Evolutionary conservation across 2,113 vertebrate genomes (phyloP).

Genomic region (Brevimyrus niger): DNA sequence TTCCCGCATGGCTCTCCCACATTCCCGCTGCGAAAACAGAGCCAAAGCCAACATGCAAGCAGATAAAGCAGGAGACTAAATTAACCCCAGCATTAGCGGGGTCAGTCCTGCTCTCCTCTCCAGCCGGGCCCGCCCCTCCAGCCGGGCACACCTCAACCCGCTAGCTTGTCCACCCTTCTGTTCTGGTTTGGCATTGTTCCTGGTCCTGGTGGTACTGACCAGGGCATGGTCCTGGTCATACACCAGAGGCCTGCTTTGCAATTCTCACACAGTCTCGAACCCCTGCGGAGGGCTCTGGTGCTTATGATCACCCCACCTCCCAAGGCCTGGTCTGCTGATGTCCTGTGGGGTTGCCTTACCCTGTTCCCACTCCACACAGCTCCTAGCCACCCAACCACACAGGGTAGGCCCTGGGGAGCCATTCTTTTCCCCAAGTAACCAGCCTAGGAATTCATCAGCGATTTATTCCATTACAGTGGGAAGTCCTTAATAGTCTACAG

Average conservation of each 20-base stretch:
- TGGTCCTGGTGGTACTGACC: background rate
- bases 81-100: constrained; percentile 40
- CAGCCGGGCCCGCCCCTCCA: constrained; percentile 28
- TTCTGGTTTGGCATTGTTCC: background rate
- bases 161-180: background rate
- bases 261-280: background rate
- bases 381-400: constrained; percentile 30
- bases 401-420: constrained; percentile 24
- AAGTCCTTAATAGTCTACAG: background rate
- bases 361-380: constrained; percentile 39
- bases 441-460: constrained; percentile 49
- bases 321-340: constrained; percentile 40
- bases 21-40: constrained; percentile 33
- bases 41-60: constrained; percentile 60
- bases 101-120: constrained; percentile 39
- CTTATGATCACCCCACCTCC: constrained; percentile 23
- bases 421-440: constrained; percentile 37
- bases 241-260: background rate
- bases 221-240: background rate
- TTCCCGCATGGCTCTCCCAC: constrained; percentile 15
- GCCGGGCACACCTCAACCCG: constrained; percentile 37
- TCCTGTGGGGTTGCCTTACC: constrained; percentile 12
- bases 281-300: background rate
- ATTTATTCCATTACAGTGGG: background rate
- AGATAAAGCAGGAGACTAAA: constrained; percentile 51